Evolutionary conservation across 2,797 vertebrate species (phyloP).

Genomic region (Phataginus tetradactyla): DNA sequence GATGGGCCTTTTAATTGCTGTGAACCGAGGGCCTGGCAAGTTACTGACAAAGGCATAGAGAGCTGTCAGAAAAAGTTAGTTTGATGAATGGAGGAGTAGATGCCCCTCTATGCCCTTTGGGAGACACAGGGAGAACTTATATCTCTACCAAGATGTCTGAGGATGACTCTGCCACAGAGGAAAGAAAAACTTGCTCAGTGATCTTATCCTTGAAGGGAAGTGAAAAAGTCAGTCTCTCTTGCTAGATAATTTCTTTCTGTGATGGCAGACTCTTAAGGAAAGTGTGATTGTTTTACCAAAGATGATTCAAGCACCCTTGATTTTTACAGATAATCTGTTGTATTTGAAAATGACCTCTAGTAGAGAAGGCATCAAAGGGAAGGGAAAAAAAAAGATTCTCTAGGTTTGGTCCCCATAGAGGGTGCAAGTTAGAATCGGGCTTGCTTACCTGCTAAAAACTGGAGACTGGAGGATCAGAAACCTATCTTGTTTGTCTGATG

Average conservation of each 20-base stretch:
- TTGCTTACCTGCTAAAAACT: not conserved
- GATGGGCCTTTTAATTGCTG: not conserved
- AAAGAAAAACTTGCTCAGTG: not conserved
- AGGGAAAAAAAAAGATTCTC: not conserved
- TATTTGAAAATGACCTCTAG: not conserved
- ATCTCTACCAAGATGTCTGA: not conserved
- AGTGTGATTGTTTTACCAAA: not conserved
- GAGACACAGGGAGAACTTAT: not conserved
- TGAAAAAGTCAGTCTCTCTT: not conserved
- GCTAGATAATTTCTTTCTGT: not conserved
- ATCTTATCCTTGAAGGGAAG: not conserved
- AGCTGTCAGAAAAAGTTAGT: constrained; percentile 52
- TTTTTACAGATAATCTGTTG: constrained; percentile 41
- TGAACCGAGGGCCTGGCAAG: not conserved
- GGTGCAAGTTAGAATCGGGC: not conserved
- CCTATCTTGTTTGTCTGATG: not conserved
- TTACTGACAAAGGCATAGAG: not conserved
- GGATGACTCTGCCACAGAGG: not conserved
- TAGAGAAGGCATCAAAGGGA: not conserved
- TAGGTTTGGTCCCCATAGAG: not conserved
- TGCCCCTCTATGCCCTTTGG: not conserved
- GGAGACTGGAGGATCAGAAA: not conserved
- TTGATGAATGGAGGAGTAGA: constrained; percentile 43
- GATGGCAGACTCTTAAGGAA: not conserved
- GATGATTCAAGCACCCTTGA: not conserved